Conservation (phyloP, 2,888 invertebrate species). For the Apodemia hepburni region DNA sequence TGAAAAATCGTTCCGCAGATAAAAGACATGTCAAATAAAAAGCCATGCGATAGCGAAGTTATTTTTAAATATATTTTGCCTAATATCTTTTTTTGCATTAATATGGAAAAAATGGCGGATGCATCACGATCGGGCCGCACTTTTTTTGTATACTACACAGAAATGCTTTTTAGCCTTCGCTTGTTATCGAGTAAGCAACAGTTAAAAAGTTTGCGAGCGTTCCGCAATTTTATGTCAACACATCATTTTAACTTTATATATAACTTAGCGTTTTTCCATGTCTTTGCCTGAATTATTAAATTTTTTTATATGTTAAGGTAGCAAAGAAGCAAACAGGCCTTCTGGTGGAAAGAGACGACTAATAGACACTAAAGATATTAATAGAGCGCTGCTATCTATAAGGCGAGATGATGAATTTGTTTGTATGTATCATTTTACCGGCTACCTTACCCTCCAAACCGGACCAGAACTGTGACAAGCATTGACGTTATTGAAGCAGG, state of each 20-base stretch:
- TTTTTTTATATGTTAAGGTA: too few species aligned
- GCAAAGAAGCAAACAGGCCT: too few species aligned
- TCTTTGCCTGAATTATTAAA: background rate
- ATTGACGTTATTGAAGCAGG: too few species aligned
- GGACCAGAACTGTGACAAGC: background rate
- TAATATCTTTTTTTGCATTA: conserved; percentile 43
- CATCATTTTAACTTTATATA: conserved; percentile 7
- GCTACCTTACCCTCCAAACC: background rate
- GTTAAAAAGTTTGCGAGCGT: conserved; percentile 51
- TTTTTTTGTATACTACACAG: conserved; percentile 61
- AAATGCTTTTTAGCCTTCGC: conserved; percentile 74
- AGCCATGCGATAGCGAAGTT: conserved; percentile 33
- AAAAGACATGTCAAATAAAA: conserved; percentile 35
- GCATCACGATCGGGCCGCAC: conserved; percentile 52
- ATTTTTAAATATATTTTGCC: conserved; percentile 40
- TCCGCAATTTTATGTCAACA: conserved; percentile 19
- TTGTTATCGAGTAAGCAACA: conserved; percentile 61
- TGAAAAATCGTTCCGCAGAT: conserved; percentile 39
- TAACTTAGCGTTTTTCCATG: background rate
- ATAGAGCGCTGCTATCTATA: too few species aligned
- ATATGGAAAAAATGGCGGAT: conserved; percentile 67
- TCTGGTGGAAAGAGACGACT: too few species aligned
- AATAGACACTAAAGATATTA: too few species aligned
- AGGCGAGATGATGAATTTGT: too few species aligned
- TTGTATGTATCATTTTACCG: too few species aligned